Percentiles rank a stretch among this genome's conserved stretches.
Conservation (phyloP, 2,797 vertebrate genomes). For the Poecilia wingei region DNA sequence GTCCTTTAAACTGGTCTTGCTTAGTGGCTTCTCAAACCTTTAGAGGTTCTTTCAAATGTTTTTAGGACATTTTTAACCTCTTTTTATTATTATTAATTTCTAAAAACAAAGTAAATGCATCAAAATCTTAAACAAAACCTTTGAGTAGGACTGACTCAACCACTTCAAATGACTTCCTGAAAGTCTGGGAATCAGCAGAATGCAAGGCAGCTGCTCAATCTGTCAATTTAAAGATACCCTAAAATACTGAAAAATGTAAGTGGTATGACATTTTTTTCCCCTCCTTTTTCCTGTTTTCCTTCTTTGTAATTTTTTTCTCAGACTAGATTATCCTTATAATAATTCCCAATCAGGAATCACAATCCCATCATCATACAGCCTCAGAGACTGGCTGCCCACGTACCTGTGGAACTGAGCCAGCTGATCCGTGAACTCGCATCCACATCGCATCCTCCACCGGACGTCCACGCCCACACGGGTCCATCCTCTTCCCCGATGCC, state of each 20-base stretch:
- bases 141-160: neutral
- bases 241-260: neutral
- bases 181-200: neutral
- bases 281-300: neutral
- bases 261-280: neutral
- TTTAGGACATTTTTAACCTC: neutral
- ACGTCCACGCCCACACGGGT: conserved; percentile 92
- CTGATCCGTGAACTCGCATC: conserved; percentile 81
- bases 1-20: neutral
- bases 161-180: neutral
- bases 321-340: neutral
- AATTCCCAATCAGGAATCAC: neutral
- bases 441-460: conserved; percentile 88
- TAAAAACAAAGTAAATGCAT: neutral
- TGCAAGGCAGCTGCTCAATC: neutral
- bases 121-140: neutral
- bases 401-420: conserved; percentile 88
- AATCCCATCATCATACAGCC: neutral
- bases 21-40: neutral
- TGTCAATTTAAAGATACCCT: too few species aligned
- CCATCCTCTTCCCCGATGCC: conserved; percentile 80
- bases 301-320: neutral
- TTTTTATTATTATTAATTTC: too few species aligned
- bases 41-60: neutral
- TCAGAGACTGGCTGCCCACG: neutral